A percentile compares a stretch with the other conserved stretches of the same genome.
Conservation (phyloP, 2,888 invertebrate species). For the Drosophila mimetica region DNA sequence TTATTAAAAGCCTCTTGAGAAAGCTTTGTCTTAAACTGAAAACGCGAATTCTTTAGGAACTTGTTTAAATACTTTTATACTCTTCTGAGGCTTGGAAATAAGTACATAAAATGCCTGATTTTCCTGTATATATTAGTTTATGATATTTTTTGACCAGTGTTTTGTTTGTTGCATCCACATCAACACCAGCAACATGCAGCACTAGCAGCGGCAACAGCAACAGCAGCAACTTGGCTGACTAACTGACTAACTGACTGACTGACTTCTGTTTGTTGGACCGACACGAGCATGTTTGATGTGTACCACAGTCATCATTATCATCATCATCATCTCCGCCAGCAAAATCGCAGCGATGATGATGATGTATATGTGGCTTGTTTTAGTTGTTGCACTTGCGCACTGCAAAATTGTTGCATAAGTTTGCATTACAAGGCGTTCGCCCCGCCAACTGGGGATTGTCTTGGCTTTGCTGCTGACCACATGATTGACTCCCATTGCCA, state of each 20-base stretch:
- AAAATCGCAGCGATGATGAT: conserved; percentile 24
- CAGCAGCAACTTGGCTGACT: conserved; percentile 60
- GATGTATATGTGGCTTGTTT: conserved; percentile 57
- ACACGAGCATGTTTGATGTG: conserved; percentile 80
- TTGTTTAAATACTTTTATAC: too few relatives aligned
- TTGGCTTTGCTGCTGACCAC: conserved; percentile 14
- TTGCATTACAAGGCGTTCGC: conserved; percentile 62
- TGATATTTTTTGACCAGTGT: background rate
- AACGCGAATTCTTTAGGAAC: too few relatives aligned
- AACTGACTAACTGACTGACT: conserved; percentile 72
- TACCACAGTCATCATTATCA: conserved; percentile 69
- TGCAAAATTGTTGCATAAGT: conserved; percentile 77
- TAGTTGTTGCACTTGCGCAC: conserved; percentile 73
- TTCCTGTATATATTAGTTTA: too few relatives aligned
- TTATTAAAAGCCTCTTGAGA: too few relatives aligned
- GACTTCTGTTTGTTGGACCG: conserved; percentile 80
- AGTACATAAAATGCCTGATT: too few relatives aligned
- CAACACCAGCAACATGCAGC: conserved; percentile 59
- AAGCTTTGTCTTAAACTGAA: too few relatives aligned
- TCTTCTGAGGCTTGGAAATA: too few relatives aligned
- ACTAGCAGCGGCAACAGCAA: conserved; percentile 17
- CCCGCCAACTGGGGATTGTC: conserved; percentile 23
- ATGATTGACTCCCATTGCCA: conserved; percentile 72
- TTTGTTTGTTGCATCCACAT: conserved; percentile 59
- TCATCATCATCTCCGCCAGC: conserved; percentile 47